Evolutionary conservation across 2,113 vertebrate species (phyloP), one percentile per base, ranked within the genome.

Genomic region (Numida meleagris): DNA sequence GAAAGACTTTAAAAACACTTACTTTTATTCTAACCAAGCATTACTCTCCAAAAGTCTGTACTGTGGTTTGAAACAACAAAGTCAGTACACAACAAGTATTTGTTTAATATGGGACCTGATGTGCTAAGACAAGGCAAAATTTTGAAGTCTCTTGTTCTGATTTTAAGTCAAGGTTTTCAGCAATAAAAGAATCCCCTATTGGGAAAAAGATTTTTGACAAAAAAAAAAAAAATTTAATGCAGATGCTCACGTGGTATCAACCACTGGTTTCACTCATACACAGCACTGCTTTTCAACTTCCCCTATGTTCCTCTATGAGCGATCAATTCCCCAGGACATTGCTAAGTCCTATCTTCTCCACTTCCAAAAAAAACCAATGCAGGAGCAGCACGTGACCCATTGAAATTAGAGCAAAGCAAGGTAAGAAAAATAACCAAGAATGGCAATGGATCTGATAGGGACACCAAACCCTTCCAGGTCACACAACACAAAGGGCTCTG

Each of bases 371-470:
- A 19, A 4, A 40, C 53, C 34, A 5, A 2, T 5, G 14, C 6
- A 42, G 34, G 65, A 33, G 50, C 12, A 15, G 19, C 5, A 13
- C 33, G 1, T 18, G 38, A 63, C 14, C 36, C 65, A 29, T 29
- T 43, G 0, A 38, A 5, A 46, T 33, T 45, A 66, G 21, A 70
- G 16, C 25, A 34, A 76, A 18, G 36, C 40, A 16, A 17, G 43
- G 3, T 15, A 33, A 33, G 23, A 34, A 67, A 80, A 90, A 33
- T 3, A 55, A 18, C 74, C 36, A 43, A 77, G 10, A 9, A 48
- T 3, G 16, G 24, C 31, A 48, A 23, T 3, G 5, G 4, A 29
- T 0, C 3, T 4, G 11, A 4, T 13, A 5, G 2, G 10, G 42
- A 79, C 38, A 33, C 46, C 10, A 36, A 38, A 2, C 0, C 20